Evolutionary conservation across 2,113 vertebrate genomes (phyloP), one percentile per base, ranked within the genome.

Genomic region (Noctilio leporinus): DNA sequence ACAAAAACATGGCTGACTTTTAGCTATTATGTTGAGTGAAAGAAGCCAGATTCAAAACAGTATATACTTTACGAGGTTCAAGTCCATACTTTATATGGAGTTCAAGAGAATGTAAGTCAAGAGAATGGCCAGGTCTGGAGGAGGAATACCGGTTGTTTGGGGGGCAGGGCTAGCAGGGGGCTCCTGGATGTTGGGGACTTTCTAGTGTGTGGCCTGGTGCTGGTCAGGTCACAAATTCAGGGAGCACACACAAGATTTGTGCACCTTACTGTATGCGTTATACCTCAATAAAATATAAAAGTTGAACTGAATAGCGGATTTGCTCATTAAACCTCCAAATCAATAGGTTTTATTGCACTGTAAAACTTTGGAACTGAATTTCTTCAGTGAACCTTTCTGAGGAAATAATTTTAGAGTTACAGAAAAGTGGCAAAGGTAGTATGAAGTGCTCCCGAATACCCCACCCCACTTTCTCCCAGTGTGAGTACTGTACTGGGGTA

Each of bases 341-440:
- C 7, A 7, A 9, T 67, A 26, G 64, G 59, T 30, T 57, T 15
- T 49, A 5, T 62, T 62, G 59, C 1, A 26, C 64, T 70, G 40
- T 80, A 64, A 86, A 93, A 92, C 24, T 77, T 40, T 26, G 77
- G 26, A 70, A 59, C 33, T 26, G 55, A 78, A 53, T 43, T 69
- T 92, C 90, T 89, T 57, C 26, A 78, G 70, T 43, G 55, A 67
- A 75, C 2, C 33, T 55, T 86, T 88, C 38, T 1, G 10, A 75
- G 33, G 26, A 47, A 59, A 94, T 81, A 75, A 75, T 89, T 78
- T 87, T 55, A 80, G 69, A 87, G 59, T 87, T 83, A 80, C 4
- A 62, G 75, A 38, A 70, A 89, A 86, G 19, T 69, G 30, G 28
- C 83, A 7, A 89, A 91, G 73, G 17, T 5, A 49, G 92, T 30